These are phyloP conservation scores for Neoniphon sammara DNA, from an alignment of 2,797 vertebrate genomes.

Conservation along the genomic window DNA sequence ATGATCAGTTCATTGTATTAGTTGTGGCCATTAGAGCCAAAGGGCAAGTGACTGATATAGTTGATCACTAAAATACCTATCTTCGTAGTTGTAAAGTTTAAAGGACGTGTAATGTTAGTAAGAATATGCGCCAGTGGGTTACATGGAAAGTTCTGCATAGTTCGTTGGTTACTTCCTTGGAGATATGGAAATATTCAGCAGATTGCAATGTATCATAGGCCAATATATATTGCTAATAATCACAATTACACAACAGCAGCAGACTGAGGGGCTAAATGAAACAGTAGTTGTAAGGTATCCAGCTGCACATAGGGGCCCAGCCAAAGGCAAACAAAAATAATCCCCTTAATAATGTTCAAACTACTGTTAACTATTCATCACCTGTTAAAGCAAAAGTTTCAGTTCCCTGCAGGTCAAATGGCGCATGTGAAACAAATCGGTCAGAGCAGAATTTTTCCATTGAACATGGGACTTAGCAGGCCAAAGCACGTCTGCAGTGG, in stretches of 20 bases:
- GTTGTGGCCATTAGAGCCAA: no score
- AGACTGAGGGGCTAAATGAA: not conserved
- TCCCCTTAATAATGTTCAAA: not conserved
- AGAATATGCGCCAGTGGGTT: not conserved
- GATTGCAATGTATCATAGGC: not conserved
- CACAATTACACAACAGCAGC: not conserved
- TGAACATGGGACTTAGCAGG: conserved; percentile 5
- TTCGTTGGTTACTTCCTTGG: not conserved
- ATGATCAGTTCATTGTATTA: not conserved
- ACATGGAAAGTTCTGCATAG: not conserved
- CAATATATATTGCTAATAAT: not conserved
- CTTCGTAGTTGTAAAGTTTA: not conserved
- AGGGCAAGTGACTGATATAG: no score
- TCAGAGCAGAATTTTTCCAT: conserved; percentile 5
- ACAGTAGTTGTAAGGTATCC: not conserved
- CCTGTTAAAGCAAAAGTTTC: not conserved
- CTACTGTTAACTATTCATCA: not conserved
- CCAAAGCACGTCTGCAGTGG: conserved; percentile 30
- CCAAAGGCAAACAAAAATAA: not conserved
- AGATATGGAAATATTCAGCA: not conserved
- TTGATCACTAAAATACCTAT: not conserved
- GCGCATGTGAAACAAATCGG: not conserved
- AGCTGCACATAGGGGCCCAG: not conserved
- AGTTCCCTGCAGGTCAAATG: not conserved
- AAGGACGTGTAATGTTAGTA: not conserved